phyloP scores from a whole-genome alignment of 2,113 vertebrate genomes.

The Sciurus niger region DNA sequence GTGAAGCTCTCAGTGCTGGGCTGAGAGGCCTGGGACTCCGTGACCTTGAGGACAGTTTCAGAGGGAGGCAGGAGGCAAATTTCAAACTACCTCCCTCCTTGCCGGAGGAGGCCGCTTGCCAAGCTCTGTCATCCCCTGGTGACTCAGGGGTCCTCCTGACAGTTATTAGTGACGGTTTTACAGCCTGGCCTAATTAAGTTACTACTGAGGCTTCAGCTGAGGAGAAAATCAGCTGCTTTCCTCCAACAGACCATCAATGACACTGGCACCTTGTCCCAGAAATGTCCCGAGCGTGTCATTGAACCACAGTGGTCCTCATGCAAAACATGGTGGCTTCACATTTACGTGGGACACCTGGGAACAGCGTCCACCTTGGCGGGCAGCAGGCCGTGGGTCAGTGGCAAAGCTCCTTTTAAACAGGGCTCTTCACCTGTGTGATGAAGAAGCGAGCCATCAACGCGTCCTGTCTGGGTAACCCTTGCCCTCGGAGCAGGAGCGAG shows the following conservation, averaged over 20 bases:
- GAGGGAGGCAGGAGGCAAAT: neutral
- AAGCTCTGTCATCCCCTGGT: constrained; percentile 79
- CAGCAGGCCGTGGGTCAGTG: neutral
- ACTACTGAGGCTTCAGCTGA: constrained; percentile 78
- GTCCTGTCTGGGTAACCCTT: neutral
- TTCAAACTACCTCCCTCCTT: neutral
- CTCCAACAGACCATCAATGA: constrained; percentile 84
- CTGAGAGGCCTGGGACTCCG: fast-evolving
- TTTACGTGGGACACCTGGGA: fast-evolving
- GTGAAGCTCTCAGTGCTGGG: neutral
- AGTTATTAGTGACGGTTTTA: constrained; percentile 70
- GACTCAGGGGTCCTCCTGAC: constrained; percentile 86
- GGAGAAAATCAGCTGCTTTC: constrained; percentile 79
- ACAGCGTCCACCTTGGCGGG: fast-evolving
- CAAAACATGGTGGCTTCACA: neutral
- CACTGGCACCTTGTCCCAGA: constrained; percentile 85
- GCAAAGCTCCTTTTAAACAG: too few species aligned
- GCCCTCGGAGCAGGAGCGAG: fast-evolving
- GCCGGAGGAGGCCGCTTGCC: neutral
- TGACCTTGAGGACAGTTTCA: neutral
- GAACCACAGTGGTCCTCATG: neutral
- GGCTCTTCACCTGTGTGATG: neutral
- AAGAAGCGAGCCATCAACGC: neutral
- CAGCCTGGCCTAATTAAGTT: constrained; percentile 85
- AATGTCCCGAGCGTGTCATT: constrained; percentile 74